Evolutionary conservation across 2,113 vertebrate genomes (phyloP), one percentile per base, ranked within the genome.

Genomic region (Oncorhynchus nerka): DNA sequence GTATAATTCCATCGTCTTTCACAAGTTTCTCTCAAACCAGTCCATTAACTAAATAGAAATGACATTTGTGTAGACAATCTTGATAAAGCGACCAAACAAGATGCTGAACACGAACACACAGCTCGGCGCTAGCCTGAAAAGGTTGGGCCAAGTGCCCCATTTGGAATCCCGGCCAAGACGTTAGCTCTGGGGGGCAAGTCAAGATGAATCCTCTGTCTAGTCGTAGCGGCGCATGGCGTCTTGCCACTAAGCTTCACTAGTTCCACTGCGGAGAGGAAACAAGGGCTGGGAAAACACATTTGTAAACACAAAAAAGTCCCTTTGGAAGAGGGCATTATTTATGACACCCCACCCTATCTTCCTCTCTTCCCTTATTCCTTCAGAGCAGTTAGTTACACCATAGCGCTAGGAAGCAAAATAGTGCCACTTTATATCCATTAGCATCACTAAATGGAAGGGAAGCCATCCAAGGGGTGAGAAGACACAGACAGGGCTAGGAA

Each of bases 251-350:
- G 71, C 82, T 68, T 71, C 73, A 81, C 81, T 84, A 77, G 57
- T 84, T 34, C 32, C 1, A 34, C 5, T 5, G 32, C 32, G 1
- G 66, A 75, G 78, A 49, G 2, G 13, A 15, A 81, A 85, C 74
- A 88, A 81, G 79, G 75, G 75, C 75, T 76, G 2, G 22, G 81
- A 81, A 88, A 87, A 77, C 79, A 84, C 80, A 90, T 89, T 85
- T 91, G 85, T 87, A 89, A 89, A 89, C 82, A 83, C 86, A 91
- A 91, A 34, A 32, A 1, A 34, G 32, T 34, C 32, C 32, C 32
- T 34, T 34, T 34, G 32, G 32, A 34, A 34, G 32, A 72, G 66
- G 32, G 72, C 81, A 87, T 91, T 87, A 91, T 90, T 90, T 90
- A 34, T 34, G 80, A 83, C 81, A 83, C 81, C 86, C 77, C 65